Conservation (phyloP, 2,888 invertebrate species). For the Epirrhoe tristata region DNA sequence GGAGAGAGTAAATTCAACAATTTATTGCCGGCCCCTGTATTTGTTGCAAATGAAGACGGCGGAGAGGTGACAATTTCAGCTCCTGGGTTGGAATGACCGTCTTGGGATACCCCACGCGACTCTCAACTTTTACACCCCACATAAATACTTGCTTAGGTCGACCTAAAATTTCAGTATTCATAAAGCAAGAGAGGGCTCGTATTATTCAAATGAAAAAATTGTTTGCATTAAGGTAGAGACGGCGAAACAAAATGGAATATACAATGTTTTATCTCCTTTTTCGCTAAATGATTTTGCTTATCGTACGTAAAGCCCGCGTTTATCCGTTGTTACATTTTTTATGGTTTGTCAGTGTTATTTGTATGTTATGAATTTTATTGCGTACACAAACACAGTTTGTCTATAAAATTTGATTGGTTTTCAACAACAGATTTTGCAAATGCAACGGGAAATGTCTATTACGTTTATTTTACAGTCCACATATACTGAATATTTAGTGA, state of each 20-base stretch:
- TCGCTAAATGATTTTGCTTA: constrained; percentile 49
- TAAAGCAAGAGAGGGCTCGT: constrained; percentile 40
- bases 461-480: neutral
- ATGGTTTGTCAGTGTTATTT: constrained; percentile 43
- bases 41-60: constrained; percentile 83
- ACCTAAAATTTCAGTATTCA: constrained; percentile 39
- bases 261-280: constrained; percentile 44
- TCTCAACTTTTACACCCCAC: constrained; percentile 65
- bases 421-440: constrained; percentile 9
- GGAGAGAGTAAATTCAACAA: constrained; percentile 78
- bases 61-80: constrained; percentile 81
- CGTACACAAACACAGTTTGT: constrained; percentile 15
- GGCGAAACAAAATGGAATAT: constrained; percentile 42
- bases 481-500: neutral
- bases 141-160: constrained; percentile 49
- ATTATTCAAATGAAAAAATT: constrained; percentile 44
- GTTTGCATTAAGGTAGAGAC: constrained; percentile 42
- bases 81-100: constrained; percentile 72
- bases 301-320: constrained; percentile 45
- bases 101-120: constrained; percentile 62
- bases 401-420: constrained; percentile 19
- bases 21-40: constrained; percentile 79
- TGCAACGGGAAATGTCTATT: neutral
- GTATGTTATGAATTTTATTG: constrained; percentile 38
- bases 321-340: constrained; percentile 44